These are phyloP conservation scores for Mormoops blainvillei DNA, from an alignment of 2,113 vertebrate genomes.

Conservation along the genomic window DNA sequence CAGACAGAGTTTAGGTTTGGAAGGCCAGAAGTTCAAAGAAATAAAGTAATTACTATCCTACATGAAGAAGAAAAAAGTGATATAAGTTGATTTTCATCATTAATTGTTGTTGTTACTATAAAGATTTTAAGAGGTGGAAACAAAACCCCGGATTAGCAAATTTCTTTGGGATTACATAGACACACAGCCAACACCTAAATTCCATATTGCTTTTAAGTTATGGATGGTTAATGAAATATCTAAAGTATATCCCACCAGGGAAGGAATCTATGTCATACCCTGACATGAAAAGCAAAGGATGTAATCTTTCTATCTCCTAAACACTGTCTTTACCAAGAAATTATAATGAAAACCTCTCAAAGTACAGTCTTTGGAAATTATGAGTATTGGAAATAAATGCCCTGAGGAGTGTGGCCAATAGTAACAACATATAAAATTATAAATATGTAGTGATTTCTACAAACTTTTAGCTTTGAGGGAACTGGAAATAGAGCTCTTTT, in stretches of 20 bases:
- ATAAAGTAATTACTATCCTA: not conserved
- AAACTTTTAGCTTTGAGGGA: not conserved
- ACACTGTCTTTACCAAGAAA: not conserved
- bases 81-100: not conserved
- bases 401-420: not conserved
- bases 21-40: not conserved
- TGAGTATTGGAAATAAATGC: conserved; percentile 4
- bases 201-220: not conserved
- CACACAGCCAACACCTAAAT: not conserved
- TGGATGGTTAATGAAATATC: not conserved
- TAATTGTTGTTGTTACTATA: not conserved
- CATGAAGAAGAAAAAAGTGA: not conserved
- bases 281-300: not conserved
- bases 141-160: not conserved
- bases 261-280: not conserved
- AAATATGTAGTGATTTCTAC: not conserved
- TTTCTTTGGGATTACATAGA: not conserved
- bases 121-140: not conserved
- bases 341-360: not conserved
- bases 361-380: not conserved
- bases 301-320: not conserved
- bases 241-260: not conserved
- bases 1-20: not conserved
- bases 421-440: not conserved
- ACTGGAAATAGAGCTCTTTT: not conserved